A percentile compares a stretch with the other conserved stretches of the same genome.
phyloP scores from a whole-genome alignment of 1,140 invertebrate genomes.

The Planococcus citri region DNA sequence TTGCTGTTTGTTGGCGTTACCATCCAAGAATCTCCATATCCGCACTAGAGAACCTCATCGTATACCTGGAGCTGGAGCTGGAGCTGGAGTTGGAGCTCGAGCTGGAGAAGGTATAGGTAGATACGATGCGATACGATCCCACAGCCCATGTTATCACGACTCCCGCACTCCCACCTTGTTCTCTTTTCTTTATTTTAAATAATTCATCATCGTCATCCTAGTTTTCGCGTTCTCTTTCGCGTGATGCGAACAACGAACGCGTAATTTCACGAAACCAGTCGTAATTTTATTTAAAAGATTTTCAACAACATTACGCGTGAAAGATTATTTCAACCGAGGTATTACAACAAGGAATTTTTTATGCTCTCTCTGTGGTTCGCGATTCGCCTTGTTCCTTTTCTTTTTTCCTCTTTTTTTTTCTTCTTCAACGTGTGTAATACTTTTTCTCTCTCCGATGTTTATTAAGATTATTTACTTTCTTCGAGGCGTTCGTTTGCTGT shows the following conservation, averaged over 20 bases:
- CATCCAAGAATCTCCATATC: too few species aligned
- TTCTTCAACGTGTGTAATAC: too few species aligned
- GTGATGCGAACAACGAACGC: neutral
- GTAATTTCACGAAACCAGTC: neutral
- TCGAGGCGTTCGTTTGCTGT: too few species aligned
- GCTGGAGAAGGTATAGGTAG: too few species aligned
- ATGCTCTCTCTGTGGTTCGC: neutral
- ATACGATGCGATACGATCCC: neutral
- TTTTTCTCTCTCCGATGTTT: too few species aligned
- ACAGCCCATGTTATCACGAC: neutral
- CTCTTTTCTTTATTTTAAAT: neutral
- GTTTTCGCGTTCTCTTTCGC: constrained; percentile 4
- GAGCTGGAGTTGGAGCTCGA: too few species aligned
- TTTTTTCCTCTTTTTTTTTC: too few species aligned
- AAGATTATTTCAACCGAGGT: neutral
- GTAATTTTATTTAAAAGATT: neutral
- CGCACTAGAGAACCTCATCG: too few species aligned
- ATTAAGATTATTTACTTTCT: too few species aligned
- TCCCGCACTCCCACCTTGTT: neutral
- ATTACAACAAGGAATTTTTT: neutral
- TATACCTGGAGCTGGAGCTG: too few species aligned
- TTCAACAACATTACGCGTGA: constrained; percentile 5
- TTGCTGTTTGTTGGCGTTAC: too few species aligned
- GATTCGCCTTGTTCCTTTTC: too few species aligned
- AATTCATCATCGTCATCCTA: constrained; percentile 11